Evolutionary conservation across 1,140 invertebrate genomes (phyloP).

Genomic region (Drosophila mayri): DNA sequence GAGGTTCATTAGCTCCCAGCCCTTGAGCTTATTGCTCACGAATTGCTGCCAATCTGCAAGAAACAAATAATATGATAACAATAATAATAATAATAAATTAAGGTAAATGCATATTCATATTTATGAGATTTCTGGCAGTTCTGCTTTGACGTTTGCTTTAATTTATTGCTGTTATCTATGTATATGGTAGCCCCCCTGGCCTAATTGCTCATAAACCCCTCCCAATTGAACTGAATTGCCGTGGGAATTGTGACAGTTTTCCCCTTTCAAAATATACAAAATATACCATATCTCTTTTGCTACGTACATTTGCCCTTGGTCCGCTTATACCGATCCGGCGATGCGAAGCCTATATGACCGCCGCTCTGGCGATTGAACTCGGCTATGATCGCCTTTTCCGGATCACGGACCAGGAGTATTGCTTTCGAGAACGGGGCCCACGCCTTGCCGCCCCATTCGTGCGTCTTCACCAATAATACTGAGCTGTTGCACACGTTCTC

Average conservation of each 20-base stretch:
- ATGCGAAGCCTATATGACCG: conserved; percentile 90
- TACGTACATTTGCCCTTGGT: conserved; percentile 88
- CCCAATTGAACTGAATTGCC: conserved; percentile 2
- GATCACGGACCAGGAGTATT: conserved; percentile 89
- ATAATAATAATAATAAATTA: too few relatives aligned
- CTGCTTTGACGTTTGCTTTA: background rate
- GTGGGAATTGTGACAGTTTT: background rate
- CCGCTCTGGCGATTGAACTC: conserved; percentile 91
- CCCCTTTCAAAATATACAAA: too few relatives aligned
- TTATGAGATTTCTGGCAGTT: background rate
- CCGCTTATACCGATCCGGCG: conserved; percentile 87
- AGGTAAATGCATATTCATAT: background rate
- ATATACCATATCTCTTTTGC: too few relatives aligned
- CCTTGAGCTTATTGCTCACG: conserved; percentile 88
- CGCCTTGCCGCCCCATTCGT: conserved; percentile 89
- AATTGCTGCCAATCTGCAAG: conserved; percentile 89
- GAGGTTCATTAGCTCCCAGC: conserved; percentile 89
- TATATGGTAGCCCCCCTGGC: background rate
- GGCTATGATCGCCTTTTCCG: conserved; percentile 89
- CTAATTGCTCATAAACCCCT: background rate
- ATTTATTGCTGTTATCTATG: background rate
- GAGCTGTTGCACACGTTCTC: conserved; percentile 91
- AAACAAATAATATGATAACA: background rate
- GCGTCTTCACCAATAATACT: conserved; percentile 92
- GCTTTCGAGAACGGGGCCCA: conserved; percentile 88